Conservation (phyloP, 2,797 vertebrate species). For the Trachurus trachurus region DNA sequence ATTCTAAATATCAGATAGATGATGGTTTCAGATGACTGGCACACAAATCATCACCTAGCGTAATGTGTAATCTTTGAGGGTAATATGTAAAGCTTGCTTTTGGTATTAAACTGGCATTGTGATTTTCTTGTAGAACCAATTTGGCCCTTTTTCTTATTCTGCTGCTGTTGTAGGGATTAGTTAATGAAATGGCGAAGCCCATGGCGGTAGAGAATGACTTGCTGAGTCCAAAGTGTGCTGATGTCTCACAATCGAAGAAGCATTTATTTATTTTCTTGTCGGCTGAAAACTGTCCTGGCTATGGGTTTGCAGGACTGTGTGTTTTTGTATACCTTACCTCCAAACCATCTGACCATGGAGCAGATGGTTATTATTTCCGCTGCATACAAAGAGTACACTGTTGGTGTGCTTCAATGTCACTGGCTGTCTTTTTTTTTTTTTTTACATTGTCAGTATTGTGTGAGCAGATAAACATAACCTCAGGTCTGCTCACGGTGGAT, state of each 20-base stretch:
- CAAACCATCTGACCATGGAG: slow-evolving; percentile 21
- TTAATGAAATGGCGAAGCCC: background rate
- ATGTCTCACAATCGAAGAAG: background rate
- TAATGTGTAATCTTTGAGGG: background rate
- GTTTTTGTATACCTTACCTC: slow-evolving; percentile 3
- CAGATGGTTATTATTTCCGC: slow-evolving; percentile 27
- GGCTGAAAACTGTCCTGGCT: slow-evolving; percentile 24
- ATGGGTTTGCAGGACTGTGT: slow-evolving; percentile 28
- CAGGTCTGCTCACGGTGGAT: background rate
- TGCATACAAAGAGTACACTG: slow-evolving; percentile 19
- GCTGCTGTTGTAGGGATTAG: background rate
- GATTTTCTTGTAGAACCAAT: slow-evolving; percentile 9
- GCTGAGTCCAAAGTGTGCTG: background rate
- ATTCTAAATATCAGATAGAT: background rate
- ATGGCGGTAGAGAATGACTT: background rate
- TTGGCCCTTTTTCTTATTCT: background rate
- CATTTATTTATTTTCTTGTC: background rate
- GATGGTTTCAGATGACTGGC: background rate
- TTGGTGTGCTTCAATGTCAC: slow-evolving; percentile 6
- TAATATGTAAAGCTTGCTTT: background rate
- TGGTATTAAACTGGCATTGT: background rate
- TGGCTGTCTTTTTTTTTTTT: background rate
- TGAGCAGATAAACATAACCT: background rate
- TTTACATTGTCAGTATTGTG: slow-evolving; percentile 1
- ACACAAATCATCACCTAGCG: background rate